Evolutionary conservation across 2,797 vertebrate genomes (phyloP), one percentile per base, ranked within the genome.

Genomic region (Sebastes oblongus): DNA sequence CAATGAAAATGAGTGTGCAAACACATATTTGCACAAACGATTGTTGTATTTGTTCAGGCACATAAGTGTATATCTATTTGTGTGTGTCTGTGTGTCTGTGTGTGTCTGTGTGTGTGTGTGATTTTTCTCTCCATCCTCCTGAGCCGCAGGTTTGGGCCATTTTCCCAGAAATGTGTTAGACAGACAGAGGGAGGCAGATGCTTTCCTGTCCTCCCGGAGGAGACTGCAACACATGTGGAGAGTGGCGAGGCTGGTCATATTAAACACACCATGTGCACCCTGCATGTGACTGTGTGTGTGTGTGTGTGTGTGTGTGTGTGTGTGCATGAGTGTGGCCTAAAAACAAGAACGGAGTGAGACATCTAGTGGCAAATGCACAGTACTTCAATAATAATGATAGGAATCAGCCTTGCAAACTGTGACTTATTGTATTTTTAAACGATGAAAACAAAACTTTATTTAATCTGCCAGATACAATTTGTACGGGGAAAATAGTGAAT

Each of bases 211-310:
- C 90, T 94, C 95, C 93, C 95, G 91, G 88, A 94, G 94, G 94
- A 94, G 82, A 83, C 78, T 66, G 79, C 77, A 74, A 88, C 93
- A 93, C 93, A 94, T 95, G 94, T 91, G 91, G 85, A 81, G 86
- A 86, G 90, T 86, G 82, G 88, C 85, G 88, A 62, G 89, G 86
- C 95, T 91, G 94, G 94, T 96, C 94, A 91, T 92, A 95, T 95
- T 95, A 96, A 91, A 92, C 93, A 95, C 95, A 94, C 95, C 93
- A 93, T 95, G 93, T 94, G 93, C 93, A 86, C 90, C 24, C 86
- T 86, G 90, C 93, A 93, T 92, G 90, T 91, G 92, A 91, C 91
- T 81, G 14, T 59, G 66, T 73, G 71, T 67, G 77, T 68, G 27
- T 77, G 20, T 68, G 27, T 77, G 20, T 68, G 27, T 77, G 66